These are phyloP conservation scores for Zophobas morio DNA, from an alignment of 1,140 invertebrate genomes.

Conservation along the genomic window DNA sequence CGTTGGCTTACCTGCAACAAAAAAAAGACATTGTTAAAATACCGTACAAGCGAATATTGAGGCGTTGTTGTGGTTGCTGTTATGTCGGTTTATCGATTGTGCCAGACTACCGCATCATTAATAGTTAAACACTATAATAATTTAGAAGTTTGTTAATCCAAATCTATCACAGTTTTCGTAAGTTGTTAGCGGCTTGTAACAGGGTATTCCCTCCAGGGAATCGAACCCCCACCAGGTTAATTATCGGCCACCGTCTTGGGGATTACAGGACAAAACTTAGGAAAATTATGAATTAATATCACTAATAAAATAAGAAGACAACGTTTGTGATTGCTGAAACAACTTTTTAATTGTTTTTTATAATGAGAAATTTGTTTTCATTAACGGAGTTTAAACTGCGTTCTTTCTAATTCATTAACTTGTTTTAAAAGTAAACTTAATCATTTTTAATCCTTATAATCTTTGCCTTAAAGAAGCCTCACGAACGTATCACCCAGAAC, in stretches of 20 bases:
- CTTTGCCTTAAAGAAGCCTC: no score
- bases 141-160: slow-evolving; percentile 39
- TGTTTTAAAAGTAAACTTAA: no score
- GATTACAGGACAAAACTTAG: not conserved
- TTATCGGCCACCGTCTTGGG: slow-evolving; percentile 4
- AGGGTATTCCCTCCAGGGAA: slow-evolving; percentile 10
- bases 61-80: slow-evolving; percentile 17
- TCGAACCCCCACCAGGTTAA: slow-evolving; percentile 26
- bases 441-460: no score
- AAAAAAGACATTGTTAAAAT: not conserved
- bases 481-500: not conserved
- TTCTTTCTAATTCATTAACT: no score
- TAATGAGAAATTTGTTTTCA: no score
- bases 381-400: no score
- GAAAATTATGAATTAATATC: not conserved
- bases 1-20: slow-evolving; percentile 19
- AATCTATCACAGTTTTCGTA: slow-evolving; percentile 39
- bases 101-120: slow-evolving; percentile 16
- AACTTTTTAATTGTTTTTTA: no score
- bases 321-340: not conserved
- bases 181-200: slow-evolving; percentile 37
- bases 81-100: slow-evolving; percentile 21
- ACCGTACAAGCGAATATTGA: not conserved
- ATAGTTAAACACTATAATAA: slow-evolving; percentile 38
- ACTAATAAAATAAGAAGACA: not conserved